A percentile compares a stretch with the other conserved stretches of the same genome.
Conservation (phyloP, 2,113 vertebrate species). For the Menidia beryllina region DNA sequence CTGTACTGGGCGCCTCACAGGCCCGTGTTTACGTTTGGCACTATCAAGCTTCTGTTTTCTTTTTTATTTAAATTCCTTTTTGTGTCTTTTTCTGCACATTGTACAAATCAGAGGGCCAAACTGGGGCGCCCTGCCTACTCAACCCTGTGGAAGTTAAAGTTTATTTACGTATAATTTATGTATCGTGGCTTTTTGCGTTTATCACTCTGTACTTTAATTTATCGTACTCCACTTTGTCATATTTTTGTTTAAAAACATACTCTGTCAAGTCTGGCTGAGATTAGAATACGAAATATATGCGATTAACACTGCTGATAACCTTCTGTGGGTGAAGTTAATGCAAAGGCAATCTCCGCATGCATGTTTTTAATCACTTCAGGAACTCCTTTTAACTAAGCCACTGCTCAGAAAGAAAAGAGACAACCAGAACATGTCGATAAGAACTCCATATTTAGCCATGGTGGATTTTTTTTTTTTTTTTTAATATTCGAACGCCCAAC, state of each 20-base stretch:
- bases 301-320: conserved; percentile 39
- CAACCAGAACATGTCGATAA: conserved; percentile 50
- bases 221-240: conserved; percentile 20
- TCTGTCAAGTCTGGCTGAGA: conserved; percentile 6
- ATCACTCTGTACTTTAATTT: conserved; percentile 45
- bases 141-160: conserved; percentile 41
- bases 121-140: conserved; percentile 15
- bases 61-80: conserved; percentile 15
- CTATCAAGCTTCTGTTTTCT: conserved; percentile 11
- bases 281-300: conserved; percentile 27
- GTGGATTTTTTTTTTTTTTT: conserved; percentile 28
- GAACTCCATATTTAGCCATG: conserved; percentile 52
- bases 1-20: conserved; percentile 17
- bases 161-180: conserved; percentile 62
- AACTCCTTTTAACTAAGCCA: conserved; percentile 34
- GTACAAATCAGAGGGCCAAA: conserved; percentile 32
- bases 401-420: conserved; percentile 7
- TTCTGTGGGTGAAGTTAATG: conserved; percentile 16
- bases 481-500: conserved; percentile 46
- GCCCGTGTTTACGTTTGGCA: conserved; percentile 12
- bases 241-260: conserved; percentile 9
- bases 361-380: conserved; percentile 37
- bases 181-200: conserved; percentile 26
- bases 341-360: conserved; percentile 22
- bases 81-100: conserved; percentile 6